These are phyloP conservation scores for Anguilla megastoma DNA, from an alignment of 2,797 vertebrate genomes.

Conservation along the genomic window DNA sequence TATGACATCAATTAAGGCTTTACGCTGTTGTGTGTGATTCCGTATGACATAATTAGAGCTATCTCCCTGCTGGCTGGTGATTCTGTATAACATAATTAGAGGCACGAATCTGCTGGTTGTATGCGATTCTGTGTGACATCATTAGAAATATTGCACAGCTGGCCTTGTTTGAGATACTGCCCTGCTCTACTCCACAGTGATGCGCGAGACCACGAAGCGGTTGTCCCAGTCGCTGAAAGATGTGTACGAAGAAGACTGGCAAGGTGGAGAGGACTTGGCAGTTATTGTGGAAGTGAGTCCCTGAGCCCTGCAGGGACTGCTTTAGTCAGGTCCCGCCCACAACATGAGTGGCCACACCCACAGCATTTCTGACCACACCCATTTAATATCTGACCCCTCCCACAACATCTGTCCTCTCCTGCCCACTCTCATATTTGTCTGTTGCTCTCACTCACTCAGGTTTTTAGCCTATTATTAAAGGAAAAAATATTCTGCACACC, in stretches of 20 bases:
- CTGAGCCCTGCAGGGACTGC: neutral
- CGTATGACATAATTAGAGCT: neutral
- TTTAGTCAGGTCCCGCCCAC: neutral
- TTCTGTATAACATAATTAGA: neutral
- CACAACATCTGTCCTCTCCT: neutral
- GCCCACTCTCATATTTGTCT: neutral
- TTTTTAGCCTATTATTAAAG: neutral
- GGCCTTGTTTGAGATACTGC: neutral
- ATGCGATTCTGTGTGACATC: neutral
- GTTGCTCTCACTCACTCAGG: neutral
- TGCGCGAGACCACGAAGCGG: slow-evolving; percentile 88
- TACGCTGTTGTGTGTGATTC: neutral
- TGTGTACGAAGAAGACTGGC: slow-evolving; percentile 84
- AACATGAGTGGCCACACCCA: neutral
- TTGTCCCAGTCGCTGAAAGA: slow-evolving; percentile 89
- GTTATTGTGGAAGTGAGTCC: slow-evolving; percentile 80
- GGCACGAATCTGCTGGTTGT: neutral
- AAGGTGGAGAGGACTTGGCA: slow-evolving; percentile 79
- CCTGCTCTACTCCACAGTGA: slow-evolving; percentile 68
- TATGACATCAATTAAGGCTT: neutral
- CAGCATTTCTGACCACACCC: neutral
- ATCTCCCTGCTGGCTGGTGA: neutral
- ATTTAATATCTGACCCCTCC: neutral
- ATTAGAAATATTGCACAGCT: neutral
- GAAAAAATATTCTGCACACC: neutral